Percentiles rank a stretch among this genome's conserved stretches.
These are phyloP conservation scores for Cynopterus sphinx DNA, from an alignment of 2,797 vertebrate species.

Conservation along the genomic window DNA sequence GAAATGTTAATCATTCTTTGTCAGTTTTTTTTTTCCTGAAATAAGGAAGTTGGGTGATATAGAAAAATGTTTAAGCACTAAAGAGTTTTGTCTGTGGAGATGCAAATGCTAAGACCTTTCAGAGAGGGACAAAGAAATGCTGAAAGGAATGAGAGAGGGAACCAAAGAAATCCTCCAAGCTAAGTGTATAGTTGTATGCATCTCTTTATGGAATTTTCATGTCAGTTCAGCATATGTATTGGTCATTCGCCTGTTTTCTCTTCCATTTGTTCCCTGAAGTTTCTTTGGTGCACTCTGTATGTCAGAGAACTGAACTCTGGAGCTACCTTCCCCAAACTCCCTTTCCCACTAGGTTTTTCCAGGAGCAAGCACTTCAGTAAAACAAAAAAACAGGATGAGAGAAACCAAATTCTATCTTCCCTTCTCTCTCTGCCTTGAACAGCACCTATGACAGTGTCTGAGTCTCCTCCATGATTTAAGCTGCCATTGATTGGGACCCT, in stretches of 20 bases:
- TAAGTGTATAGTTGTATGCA: neutral
- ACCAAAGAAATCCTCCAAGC: neutral
- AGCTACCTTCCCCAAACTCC: neutral
- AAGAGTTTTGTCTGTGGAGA: neutral
- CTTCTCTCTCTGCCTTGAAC: neutral
- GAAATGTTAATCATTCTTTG: neutral
- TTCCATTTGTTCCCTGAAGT: neutral
- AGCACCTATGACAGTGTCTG: neutral
- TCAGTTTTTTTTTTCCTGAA: conserved; percentile 19
- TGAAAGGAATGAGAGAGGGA: neutral
- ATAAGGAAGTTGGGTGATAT: neutral
- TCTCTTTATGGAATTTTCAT: neutral
- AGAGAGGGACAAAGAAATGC: neutral
- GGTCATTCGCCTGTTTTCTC: neutral
- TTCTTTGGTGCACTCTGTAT: neutral
- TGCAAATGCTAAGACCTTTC: neutral
- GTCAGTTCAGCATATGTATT: neutral
- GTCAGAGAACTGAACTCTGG: neutral
- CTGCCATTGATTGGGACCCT: neutral
- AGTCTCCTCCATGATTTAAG: neutral
- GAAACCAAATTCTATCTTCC: neutral
- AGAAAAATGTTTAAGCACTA: neutral
- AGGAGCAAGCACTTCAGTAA: neutral
- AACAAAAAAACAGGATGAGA: neutral
- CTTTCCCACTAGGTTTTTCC: neutral